These are phyloP conservation scores for Zoanthus sociatus DNA, from an alignment of 92 coral and sea anemone genomes.

Conservation along the genomic window DNA sequence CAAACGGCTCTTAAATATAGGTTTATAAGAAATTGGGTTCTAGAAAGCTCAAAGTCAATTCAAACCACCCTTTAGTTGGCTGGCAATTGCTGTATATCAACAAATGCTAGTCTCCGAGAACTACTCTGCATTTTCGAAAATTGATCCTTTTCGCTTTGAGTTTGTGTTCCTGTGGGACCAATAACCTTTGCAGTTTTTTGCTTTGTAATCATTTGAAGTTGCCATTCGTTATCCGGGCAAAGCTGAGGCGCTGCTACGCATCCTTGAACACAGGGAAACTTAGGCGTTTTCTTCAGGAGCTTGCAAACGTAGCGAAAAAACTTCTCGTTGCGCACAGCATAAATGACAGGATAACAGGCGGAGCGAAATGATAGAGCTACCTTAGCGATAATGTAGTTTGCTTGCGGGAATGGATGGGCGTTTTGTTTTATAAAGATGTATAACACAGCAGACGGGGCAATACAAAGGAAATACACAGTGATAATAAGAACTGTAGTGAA, in stretches of 20 bases:
- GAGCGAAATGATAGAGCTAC: constrained; percentile 74
- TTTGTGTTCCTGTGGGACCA: neutral
- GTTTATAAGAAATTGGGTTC: no score
- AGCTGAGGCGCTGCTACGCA: neutral
- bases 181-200: neutral
- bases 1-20: no score
- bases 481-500: constrained; percentile 78
- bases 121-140: constrained; percentile 1
- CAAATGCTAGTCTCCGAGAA: constrained; percentile 29
- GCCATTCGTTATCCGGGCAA: constrained; percentile 13
- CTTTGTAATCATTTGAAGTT: constrained; percentile 1
- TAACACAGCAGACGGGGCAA: constrained; percentile 66
- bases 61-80: constrained; percentile 11
- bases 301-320: constrained; percentile 62
- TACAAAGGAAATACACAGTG: constrained; percentile 76
- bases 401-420: constrained; percentile 31
- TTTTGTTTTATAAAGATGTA: constrained; percentile 61
- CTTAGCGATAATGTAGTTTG: constrained; percentile 58
- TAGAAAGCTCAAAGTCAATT: no score
- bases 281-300: constrained; percentile 46
- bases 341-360: constrained; percentile 77
- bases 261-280: neutral
- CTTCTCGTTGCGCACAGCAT: constrained; percentile 74
- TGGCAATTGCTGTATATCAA: constrained; percentile 20
- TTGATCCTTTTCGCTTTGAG: neutral